A percentile compares a stretch with the other conserved stretches of the same genome.
phyloP scores from a whole-genome alignment of 2,113 vertebrate species.

The Montifringilla adamsi region DNA sequence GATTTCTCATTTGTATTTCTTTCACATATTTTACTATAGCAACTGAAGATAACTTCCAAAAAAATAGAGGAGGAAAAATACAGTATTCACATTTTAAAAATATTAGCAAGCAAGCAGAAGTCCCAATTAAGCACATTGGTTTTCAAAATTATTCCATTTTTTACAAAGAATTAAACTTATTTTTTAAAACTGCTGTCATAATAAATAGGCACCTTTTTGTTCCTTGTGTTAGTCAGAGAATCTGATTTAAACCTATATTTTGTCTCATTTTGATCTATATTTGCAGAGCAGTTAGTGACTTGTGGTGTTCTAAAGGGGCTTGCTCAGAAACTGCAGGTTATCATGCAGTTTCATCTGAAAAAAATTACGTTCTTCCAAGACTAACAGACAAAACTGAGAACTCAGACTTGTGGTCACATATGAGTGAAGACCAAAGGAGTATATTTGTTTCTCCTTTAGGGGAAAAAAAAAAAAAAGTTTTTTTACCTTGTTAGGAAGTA shows the following conservation, averaged over 20 bases:
- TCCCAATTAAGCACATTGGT: neutral
- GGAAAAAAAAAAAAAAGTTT: neutral
- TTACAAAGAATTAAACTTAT: neutral
- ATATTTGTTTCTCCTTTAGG: neutral
- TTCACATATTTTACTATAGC: neutral
- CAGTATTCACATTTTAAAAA: neutral
- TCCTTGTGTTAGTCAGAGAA: neutral
- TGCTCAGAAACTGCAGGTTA: neutral
- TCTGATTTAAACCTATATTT: neutral
- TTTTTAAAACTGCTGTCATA: neutral
- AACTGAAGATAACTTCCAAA: neutral
- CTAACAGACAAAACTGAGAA: neutral
- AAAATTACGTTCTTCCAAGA: neutral
- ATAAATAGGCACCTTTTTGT: neutral
- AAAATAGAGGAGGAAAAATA: neutral
- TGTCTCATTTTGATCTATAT: neutral
- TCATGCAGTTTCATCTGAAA: neutral
- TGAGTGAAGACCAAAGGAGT: neutral
- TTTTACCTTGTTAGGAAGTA: neutral
- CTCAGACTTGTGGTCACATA: neutral
- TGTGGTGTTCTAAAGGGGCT: neutral
- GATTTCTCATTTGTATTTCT: constrained; percentile 9
- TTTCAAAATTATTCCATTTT: neutral
- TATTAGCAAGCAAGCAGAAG: neutral
- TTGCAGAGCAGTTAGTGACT: neutral